Conservation (phyloP, 2,113 vertebrate genomes). For the Anser brachyrhynchus region DNA sequence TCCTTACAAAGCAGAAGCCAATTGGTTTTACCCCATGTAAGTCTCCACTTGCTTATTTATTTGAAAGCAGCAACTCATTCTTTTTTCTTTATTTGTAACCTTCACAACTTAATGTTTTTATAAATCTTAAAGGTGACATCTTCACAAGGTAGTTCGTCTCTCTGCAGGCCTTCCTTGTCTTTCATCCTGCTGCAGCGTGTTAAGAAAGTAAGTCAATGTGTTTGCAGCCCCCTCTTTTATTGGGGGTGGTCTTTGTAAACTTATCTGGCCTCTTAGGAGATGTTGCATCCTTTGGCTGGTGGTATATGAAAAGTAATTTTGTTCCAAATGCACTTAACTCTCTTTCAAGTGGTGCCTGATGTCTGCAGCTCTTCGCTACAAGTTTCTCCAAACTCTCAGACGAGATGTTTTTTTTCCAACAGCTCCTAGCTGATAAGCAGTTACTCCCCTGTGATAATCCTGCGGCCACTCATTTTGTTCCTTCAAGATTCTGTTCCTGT, state of each 20-base stretch:
- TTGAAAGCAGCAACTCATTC: background rate
- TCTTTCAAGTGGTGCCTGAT: background rate
- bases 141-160: background rate
- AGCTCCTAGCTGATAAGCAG: background rate
- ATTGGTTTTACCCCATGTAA: background rate
- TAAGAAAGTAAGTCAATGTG: background rate
- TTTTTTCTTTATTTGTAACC: constrained; percentile 7
- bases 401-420: background rate
- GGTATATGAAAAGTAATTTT: background rate
- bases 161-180: background rate
- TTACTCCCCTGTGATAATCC: background rate
- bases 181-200: background rate
- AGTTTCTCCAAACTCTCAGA: background rate
- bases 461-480: background rate
- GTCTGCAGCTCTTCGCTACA: background rate
- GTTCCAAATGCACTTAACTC: background rate
- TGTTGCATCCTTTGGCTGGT: background rate
- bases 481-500: background rate
- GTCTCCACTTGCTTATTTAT: background rate
- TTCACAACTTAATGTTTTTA: background rate
- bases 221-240: background rate
- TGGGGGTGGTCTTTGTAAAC: background rate
- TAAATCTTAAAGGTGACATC: background rate
- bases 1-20: background rate
- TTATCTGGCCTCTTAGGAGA: background rate